phyloP scores from a whole-genome alignment of 2,113 vertebrate genomes.

The Smithornis capensis region DNA sequence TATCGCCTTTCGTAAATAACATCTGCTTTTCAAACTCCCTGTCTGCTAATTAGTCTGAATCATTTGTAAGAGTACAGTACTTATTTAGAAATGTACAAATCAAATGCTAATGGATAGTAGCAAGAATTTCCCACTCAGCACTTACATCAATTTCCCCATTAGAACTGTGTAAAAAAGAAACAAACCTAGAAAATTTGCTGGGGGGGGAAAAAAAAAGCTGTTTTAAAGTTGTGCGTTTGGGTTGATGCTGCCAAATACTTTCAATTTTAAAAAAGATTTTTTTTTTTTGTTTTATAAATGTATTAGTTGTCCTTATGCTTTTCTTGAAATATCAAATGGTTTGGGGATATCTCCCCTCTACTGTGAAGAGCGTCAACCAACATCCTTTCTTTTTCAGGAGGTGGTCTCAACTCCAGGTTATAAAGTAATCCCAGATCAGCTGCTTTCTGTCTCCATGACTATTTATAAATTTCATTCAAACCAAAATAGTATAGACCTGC shows the following conservation, averaged over 20 bases:
- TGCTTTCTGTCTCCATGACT: background rate
- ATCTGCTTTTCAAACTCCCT: slow-evolving; percentile 59
- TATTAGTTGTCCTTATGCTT: background rate
- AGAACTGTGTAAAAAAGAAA: background rate
- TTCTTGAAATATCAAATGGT: background rate
- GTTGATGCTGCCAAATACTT: background rate
- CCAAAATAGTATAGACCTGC: background rate
- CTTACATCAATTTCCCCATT: slow-evolving; percentile 6
- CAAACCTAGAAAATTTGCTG: background rate
- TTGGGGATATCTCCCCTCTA: background rate
- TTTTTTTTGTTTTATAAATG: background rate
- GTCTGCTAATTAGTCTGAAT: slow-evolving; percentile 53
- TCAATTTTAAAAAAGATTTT: background rate
- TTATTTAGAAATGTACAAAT: slow-evolving; percentile 40
- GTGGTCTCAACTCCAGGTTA: background rate
- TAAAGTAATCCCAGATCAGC: background rate
- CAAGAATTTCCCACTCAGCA: slow-evolving; percentile 20
- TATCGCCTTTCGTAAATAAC: slow-evolving; percentile 55
- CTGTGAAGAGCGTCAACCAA: background rate
- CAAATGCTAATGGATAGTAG: slow-evolving; percentile 39
- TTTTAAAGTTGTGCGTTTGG: background rate
- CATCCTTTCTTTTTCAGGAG: background rate
- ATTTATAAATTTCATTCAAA: background rate
- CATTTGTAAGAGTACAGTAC: background rate
- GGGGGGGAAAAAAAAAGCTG: background rate